Base-by-base conservation (phyloP, 2,888 invertebrate species). In the Rotaria macrura region DNA sequence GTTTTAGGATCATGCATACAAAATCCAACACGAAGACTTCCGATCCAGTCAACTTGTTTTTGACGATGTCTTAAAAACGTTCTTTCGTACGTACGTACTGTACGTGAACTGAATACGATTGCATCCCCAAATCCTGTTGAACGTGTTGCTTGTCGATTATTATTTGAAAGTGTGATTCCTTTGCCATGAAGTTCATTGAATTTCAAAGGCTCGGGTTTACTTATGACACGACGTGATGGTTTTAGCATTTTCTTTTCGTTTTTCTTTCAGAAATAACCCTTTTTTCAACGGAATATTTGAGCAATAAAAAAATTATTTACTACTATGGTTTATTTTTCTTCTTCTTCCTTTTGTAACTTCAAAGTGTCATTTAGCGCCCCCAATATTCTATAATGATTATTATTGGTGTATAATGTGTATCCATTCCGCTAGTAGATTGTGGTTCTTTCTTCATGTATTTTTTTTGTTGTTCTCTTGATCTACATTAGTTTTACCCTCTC, bases 41-140 rank as follows among this genome's bases (percentile, higher is more conserved):
- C 74, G 7, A 74, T 74, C 74, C 74, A 74, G 23, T 74, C 74
- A 40, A 74, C 74, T 74, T 74, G 40, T 74, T 74, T 74, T 40
- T 40, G 43, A 23, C 43, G 74, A 40, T 74, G 74, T 40, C 25
- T 34, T 25, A 74, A 40, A 74, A 40, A 74, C 20, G 43, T 14
- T 40, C n/a, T 38, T 43, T 74, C 74, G 25, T 74, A 74, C 9
- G 74, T 40, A 74, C 74, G 74, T 40, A 74, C 29, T 3, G 74
- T 74, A 12, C 74, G 74, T 4, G 40, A 74, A 74, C 74, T 74
- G 29, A 74, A 74, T 38, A 74, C 74, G 43, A 74, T 74, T 10
- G 74, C 38, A 74, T 74, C 74, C 9, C 40, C 74, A 40, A 74
- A 74, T 20, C 74, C 74, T 23, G 38, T 23, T 43, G 43, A 25